A percentile compares a stretch with the other conserved stretches of the same genome.
Conservation (phyloP, 2,113 vertebrate species). For the Chionodraco myersi region DNA sequence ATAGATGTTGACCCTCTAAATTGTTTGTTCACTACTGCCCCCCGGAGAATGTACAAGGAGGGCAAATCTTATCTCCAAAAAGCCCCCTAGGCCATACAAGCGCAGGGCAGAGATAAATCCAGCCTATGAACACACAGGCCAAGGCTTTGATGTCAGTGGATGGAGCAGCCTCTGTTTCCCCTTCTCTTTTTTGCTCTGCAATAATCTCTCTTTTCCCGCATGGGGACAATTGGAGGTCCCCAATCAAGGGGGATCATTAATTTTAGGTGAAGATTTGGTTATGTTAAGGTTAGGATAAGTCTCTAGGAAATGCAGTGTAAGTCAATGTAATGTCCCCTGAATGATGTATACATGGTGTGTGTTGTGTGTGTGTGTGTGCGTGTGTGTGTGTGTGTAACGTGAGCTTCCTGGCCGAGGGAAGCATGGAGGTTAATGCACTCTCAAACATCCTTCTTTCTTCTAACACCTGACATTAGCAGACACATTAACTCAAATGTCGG, state of each 20-base stretch:
- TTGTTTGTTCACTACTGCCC: slow-evolving; percentile 35
- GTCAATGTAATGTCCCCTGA: no score
- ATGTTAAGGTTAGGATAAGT: no score
- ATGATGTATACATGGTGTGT: no score
- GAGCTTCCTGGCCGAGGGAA: slow-evolving; percentile 55
- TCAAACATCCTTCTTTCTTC: background rate
- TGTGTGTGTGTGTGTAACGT: slow-evolving; percentile 10
- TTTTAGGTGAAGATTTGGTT: no score
- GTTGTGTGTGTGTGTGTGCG: no score
- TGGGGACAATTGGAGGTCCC: no score
- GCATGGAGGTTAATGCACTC: slow-evolving; percentile 53
- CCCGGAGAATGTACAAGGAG: slow-evolving; percentile 24
- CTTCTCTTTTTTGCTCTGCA: slow-evolving; percentile 36
- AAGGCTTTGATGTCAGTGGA: slow-evolving; percentile 49
- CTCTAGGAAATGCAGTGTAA: no score
- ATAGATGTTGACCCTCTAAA: slow-evolving; percentile 30
- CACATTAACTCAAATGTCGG: background rate
- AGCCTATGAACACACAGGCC: slow-evolving; percentile 45
- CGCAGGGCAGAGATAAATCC: slow-evolving; percentile 38
- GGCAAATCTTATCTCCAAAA: slow-evolving; percentile 47
- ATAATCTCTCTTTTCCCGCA: slow-evolving; percentile 49
- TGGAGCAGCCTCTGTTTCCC: slow-evolving; percentile 38
- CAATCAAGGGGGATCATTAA: no score
- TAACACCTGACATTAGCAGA: background rate
- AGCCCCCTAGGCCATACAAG: slow-evolving; percentile 42